Evolutionary conservation across 1,140 invertebrate species (phyloP), one percentile per base, ranked within the genome.

Genomic region (Drosophila ironensis): DNA sequence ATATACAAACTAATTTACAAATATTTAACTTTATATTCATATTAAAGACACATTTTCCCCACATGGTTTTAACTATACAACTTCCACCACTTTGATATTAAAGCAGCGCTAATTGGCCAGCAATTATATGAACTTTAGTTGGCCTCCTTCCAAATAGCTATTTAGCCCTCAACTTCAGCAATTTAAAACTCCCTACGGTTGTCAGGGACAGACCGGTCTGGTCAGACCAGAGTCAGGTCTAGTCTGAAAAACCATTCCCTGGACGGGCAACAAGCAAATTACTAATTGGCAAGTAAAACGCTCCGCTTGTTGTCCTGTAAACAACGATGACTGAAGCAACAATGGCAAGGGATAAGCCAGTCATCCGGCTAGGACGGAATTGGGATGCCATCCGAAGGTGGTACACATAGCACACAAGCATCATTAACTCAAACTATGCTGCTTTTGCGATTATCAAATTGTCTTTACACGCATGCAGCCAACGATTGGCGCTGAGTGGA

Each of bases 381-480:
- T 16, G 12, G 33, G 33, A 37, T 37, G 14, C 38, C 25, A 25
- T 53, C 28, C 47, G 33, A 56, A 52, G 46, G 45, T 69, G 42
- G 61, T 47, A 67, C 45, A 63, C 73, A 69, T 60, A 50, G 69
- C 69, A 78, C 77, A 84, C 80, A 84, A 84, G 80, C 80, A 86
- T 84, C 80, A 84, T 84, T 84, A 84, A 84, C 80, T 84, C 80
- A 86, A 86, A 87, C 80, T 84, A 84, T 84, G 80, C 80, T 81
- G 80, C 80, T 80, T 84, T 78, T 84, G 80, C 80, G 81, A 84
- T 84, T 84, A 84, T 84, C 80, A 84, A 84, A 84, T 84, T 84
- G 80, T 84, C 80, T 84, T 86, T 84, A 72, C 81, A 86, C 75
- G 75, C 74, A 72, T 63, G 60, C 17, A 64, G 60, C 60, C 56